A percentile compares a stretch with the other conserved stretches of the same genome.
phyloP scores from a whole-genome alignment of 2,113 vertebrate genomes.

The Onychorhynchus coronatus region DNA sequence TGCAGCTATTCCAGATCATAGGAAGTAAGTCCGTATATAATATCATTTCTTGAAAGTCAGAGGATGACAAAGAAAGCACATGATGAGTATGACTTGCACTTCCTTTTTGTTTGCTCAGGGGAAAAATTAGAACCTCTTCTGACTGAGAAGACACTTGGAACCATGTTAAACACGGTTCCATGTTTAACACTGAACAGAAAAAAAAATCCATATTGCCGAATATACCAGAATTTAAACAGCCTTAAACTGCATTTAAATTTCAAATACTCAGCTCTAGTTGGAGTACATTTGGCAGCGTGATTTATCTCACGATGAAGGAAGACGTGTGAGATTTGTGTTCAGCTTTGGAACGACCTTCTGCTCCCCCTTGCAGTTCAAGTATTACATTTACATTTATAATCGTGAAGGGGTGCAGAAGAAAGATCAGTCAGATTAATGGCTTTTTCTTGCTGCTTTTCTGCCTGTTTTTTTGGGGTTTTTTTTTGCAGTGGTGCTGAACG shows the following conservation, averaged over 20 bases:
- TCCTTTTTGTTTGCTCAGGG: not conserved
- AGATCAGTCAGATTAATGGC: not conserved
- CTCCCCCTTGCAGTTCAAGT: not conserved
- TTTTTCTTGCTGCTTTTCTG: not conserved
- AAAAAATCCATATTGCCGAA: not conserved
- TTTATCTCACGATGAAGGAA: not conserved
- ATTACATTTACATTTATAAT: not conserved
- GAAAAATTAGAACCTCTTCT: not conserved
- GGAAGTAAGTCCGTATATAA: not conserved
- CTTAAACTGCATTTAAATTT: not conserved
- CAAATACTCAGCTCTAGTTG: not conserved
- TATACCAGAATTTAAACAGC: not conserved
- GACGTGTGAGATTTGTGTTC: not conserved
- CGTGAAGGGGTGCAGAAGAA: not conserved
- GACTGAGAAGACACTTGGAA: not conserved
- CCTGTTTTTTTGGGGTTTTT: not conserved
- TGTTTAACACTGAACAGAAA: not conserved
- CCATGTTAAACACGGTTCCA: not conserved
- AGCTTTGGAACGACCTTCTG: not conserved
- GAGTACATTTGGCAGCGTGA: not conserved
- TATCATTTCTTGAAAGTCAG: not conserved
- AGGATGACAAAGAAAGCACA: not conserved
- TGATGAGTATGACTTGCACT: not conserved
- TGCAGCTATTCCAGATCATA: not conserved
- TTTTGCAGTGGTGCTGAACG: slow-evolving; percentile 82